A percentile compares a stretch with the other conserved stretches of the same genome.
Evolutionary conservation across 1,140 invertebrate genomes (phyloP).

Genomic region (Polypedilum pembai): DNA sequence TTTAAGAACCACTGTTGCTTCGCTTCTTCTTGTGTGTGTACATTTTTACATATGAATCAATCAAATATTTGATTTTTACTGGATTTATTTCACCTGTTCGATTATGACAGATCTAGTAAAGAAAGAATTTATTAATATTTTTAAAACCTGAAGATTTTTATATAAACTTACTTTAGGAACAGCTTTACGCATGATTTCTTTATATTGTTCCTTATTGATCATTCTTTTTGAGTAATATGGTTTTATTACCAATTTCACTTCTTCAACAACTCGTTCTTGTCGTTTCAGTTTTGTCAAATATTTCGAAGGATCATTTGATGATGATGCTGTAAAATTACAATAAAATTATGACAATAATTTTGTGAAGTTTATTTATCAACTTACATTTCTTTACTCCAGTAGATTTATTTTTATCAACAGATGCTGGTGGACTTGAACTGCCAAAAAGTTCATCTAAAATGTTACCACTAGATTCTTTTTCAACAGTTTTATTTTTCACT

Average conservation of each 20-base stretch:
- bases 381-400: background rate
- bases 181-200: slow-evolving; percentile 91
- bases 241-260: slow-evolving; percentile 92
- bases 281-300: slow-evolving; percentile 93
- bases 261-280: slow-evolving; percentile 94
- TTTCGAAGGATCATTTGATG: slow-evolving; percentile 45
- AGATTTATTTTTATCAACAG: background rate
- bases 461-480: background rate
- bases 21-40: background rate
- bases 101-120: slow-evolving; percentile 84
- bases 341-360: background rate
- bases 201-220: slow-evolving; percentile 94
- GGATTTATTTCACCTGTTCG: slow-evolving; percentile 94
- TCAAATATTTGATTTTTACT: slow-evolving; percentile 82
- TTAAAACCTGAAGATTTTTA: background rate
- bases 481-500: background rate
- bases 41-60: slow-evolving; percentile 88
- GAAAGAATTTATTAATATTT: slow-evolving; percentile 17
- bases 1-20: background rate
- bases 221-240: slow-evolving; percentile 91
- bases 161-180: slow-evolving; percentile 82
- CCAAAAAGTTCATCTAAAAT: slow-evolving; percentile 10
- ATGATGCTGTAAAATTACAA: background rate
- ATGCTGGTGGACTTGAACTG: background rate
- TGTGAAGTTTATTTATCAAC: background rate